Evolutionary conservation across 2,113 vertebrate genomes (phyloP), one percentile per base, ranked within the genome.

Genomic region (Tachysurus vachellii): DNA sequence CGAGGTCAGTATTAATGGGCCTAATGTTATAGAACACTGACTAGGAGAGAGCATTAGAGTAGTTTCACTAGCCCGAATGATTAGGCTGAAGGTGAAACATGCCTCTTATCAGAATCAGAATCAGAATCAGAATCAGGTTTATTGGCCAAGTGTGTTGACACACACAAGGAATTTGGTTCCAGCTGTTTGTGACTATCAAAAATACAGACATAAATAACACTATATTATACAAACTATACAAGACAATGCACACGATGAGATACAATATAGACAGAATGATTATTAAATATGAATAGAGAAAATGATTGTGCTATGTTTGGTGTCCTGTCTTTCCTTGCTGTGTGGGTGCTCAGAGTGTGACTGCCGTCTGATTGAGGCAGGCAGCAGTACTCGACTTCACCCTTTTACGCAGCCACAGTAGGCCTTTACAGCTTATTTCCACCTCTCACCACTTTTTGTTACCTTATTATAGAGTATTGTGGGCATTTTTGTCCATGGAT

Each of bases 401-500:
- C 83, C 47, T 73, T 59, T 62, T 36, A 31, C 28, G 36, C 26
- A 50, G 28, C 64, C 71, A 57, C 66, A 44, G 64, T 50, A 82
- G 59, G n/a, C 28, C 53, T 62, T 89, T 61, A 77, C n/a, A 36
- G 53, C 61, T 83, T n/a, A 86, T 81, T 86, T 89, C 42, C 64
- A 56, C 86, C 73, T 80, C 59, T 66, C 47, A n/a, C n/a, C 19
- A 54, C 44, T 47, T n/a, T 70, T 57, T 81, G 50, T 81, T 86
- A 17, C 5, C 47, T 26, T 70, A 42, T 85, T 75, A 57, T 71
- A 44, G 16, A 19, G 61, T 57, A 21, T 86, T 68, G 56, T 73
- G 54, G 70, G 53, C 84, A 47, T 19, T 75, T 28, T 50, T 13
- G 64, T 42, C 62, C 21, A 57, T 31, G n/a, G 26, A 36, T 77